These are phyloP conservation scores for Sarcophaga bullata DNA, from an alignment of 1,140 invertebrate genomes.

Conservation along the genomic window DNA sequence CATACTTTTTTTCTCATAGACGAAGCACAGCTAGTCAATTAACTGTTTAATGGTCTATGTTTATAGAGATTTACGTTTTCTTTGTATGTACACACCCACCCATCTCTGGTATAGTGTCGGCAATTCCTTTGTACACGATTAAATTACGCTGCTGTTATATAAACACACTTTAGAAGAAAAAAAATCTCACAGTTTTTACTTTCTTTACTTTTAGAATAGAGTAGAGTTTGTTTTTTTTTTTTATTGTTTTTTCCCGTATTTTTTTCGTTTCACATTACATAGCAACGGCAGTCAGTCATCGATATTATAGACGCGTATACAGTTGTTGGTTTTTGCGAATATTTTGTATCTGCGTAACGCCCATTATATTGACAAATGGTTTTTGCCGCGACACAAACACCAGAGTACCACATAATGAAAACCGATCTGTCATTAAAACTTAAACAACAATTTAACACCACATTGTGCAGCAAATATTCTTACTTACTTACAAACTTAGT, in stretches of 20 bases:
- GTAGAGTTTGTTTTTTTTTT: background rate
- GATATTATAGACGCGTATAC: background rate
- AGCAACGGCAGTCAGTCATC: background rate
- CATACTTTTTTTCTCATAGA: conserved; percentile 15
- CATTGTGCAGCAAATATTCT: conserved; percentile 22
- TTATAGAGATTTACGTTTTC: conserved; percentile 27
- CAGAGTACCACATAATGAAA: conserved; percentile 39
- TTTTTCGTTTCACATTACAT: too few relatives aligned
- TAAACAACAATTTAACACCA: conserved; percentile 40
- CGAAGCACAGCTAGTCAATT: conserved; percentile 13
- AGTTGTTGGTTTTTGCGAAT: background rate
- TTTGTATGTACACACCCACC: background rate
- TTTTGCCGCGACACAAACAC: conserved; percentile 29
- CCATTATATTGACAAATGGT: conserved; percentile 45
- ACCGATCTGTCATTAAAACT: conserved; percentile 47
- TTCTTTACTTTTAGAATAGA: background rate
- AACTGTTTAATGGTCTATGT: conserved; percentile 25
- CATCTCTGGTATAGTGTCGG: too few relatives aligned
- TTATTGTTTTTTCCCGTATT: background rate
- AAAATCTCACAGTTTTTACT: too few relatives aligned
- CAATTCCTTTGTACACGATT: background rate
- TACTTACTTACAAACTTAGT: background rate
- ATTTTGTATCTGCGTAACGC: conserved; percentile 19
- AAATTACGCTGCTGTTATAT: too few relatives aligned
- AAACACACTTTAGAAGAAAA: too few relatives aligned